Evolutionary conservation across 2,797 vertebrate species (phyloP), one percentile per base, ranked within the genome.

Genomic region (Sebastes itinus): DNA sequence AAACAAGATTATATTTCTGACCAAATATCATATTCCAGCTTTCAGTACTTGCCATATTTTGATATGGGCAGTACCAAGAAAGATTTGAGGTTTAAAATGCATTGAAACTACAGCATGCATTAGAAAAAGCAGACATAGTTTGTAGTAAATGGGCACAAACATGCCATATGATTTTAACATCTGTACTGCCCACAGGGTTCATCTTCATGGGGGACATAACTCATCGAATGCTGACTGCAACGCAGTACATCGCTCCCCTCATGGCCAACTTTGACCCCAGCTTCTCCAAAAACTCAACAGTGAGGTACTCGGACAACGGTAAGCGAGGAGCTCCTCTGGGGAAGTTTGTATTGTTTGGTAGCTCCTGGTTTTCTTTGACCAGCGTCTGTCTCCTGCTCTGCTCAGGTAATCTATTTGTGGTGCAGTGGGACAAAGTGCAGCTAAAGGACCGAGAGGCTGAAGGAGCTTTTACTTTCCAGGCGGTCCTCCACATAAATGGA

Each of bases 261-360:
- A 99, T 99, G 98, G 98, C 98, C 82, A 99, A 99, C 95, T 99
- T 99, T 91, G 98, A 99, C 93, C 98, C 98, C 38, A 97, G 98
- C 89, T 98, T 95, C 90, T 98, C 98, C 27, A 94, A 83, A 27
- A 96, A 97, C 86, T 99, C 98, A 42, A 99, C 98, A 1, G 95
- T 99, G 42, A 95, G 90, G 79, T 99, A 98, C 89, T 94, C 95
- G 46, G 98, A 99, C 92, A 98, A 99, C 0, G 98, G 98, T 99
- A 90, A 94, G 97, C 27, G 11, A 27, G 30, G 18, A 62, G 38
- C 65, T 79, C 61, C 30, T 42, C 18, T 0, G 59, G 3, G 6
- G 68, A 27, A 5, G 28, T 4, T 1, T 2, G 11, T 20, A 2
- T 1, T 5, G 25, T 35, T 35, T 22, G 58, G 20, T 28, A 66